These are phyloP conservation scores for Archips crataeganus DNA, from an alignment of 2,888 invertebrate genomes.

Conservation along the genomic window DNA sequence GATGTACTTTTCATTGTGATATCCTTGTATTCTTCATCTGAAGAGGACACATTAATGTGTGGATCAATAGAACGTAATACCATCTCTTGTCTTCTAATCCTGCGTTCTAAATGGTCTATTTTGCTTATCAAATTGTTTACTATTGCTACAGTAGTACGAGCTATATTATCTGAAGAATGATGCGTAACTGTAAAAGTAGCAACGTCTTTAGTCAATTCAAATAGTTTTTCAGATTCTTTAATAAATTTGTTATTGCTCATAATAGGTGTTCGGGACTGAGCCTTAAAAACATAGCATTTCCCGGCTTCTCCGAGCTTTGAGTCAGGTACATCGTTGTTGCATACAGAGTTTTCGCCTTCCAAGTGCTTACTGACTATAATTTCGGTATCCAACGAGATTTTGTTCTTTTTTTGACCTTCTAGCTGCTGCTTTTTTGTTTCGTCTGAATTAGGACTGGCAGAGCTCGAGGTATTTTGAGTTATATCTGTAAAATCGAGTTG, in stretches of 20 bases:
- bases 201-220: conserved; percentile 58
- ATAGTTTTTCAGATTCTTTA: conserved; percentile 55
- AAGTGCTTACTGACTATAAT: conserved; percentile 57
- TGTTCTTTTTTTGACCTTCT: conserved; percentile 16
- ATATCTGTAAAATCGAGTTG: conserved; percentile 56
- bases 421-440: conserved; percentile 16
- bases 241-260: conserved; percentile 67
- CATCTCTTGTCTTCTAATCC: conserved; percentile 74
- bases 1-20: conserved; percentile 58
- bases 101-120: conserved; percentile 71
- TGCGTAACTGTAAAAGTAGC: conserved; percentile 65
- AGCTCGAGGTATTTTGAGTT: conserved; percentile 59
- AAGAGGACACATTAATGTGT: conserved; percentile 66
- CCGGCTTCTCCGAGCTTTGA: conserved; percentile 58
- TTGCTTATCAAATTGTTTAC: conserved; percentile 63
- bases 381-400: background rate
- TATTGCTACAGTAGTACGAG: conserved; percentile 50
- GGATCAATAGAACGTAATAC: conserved; percentile 71
- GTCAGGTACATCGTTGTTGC: conserved; percentile 55
- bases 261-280: conserved; percentile 60
- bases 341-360: conserved; percentile 49
- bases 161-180: conserved; percentile 59
- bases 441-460: conserved; percentile 33
- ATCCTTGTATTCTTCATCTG: conserved; percentile 67
- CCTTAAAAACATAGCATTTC: conserved; percentile 68